Evolutionary conservation across 2,888 invertebrate species (phyloP), one percentile per base, ranked within the genome.

Genomic region (Drosophila mulleri): DNA sequence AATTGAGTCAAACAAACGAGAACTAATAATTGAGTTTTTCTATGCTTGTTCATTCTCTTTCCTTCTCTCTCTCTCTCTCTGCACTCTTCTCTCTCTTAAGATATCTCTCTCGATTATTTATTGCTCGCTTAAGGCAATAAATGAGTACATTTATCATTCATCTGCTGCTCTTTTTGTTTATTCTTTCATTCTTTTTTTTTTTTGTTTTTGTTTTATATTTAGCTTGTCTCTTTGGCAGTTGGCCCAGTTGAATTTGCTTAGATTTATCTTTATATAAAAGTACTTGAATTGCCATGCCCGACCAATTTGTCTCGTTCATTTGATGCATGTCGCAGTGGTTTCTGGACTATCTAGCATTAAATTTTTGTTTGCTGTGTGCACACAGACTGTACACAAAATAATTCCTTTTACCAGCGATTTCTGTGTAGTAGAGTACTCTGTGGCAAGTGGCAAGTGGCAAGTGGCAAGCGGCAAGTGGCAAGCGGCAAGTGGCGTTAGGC

Each of bases 221-320:
- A 59, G 45, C 59, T 64, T 63, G 39, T 35, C 32, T 42, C 20
- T 59, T 52, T 45, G 45, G 45, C 45, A 45, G 14, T 45, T 45
- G 45, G 45, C 45, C 45, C 45, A 45, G 23, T 45, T 23, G 45
- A 45, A 45, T 45, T 45, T 45, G 50, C 60, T 52, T 32, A 61
- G 75, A 79, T 78, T 75, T 78, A 66, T 75, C 48, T 65, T 62
- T 20, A 57, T 54, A 56, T 60, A 35, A 48, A 68, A 68, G 53
- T 61, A 41, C 67, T 73, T 59, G 45, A 62, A 67, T 45, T 62
- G 80, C 58, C 61, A 61, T 44, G 73, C 18, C 67, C 56, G 50
- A 69, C 45, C 72, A 85, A 75, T 85, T 85, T 88, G 78, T 72
- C 62, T 73, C 59, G 75, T 77, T 77, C 71, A 75, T 73, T 80